Base-by-base conservation (phyloP, 2,113 vertebrate species). In the Channa maculata region DNA sequence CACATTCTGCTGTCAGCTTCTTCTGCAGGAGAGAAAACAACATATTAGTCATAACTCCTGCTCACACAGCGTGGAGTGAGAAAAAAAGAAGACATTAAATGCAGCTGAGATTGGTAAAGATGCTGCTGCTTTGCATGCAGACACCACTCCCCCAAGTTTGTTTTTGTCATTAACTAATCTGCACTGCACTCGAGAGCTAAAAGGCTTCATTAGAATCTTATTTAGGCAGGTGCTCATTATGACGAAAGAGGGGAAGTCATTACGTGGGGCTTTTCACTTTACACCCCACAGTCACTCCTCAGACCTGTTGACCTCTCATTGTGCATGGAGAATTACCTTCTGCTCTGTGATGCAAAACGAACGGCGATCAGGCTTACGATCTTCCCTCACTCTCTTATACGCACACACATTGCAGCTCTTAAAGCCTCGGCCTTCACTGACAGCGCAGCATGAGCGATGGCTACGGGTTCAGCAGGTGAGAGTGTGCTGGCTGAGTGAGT, bases 1-100 rank as follows among this genome's bases (percentile, higher is more conserved):
- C 97, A 3, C 97, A 99, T 90, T 99, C 98, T 48, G 95, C 94
- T 0, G 95, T 97, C 83, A 98, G 96, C 93, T 99, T 98, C 94
- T 97, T 98, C 98, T 99, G 96, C 78, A 43, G 86, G 64, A 76
- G 15, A 88, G 65, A 83, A 79, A 89, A 62, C 69, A 65, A 57
- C 68, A 50, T 0, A 5, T 89, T 77, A 76, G 75, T 79, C 37
- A 37, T 2, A 14, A 45, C 12, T 11, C 24, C 38, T 36, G 34
- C 41, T 15, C 34, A 6, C 15, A 10, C 12, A 12, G 14, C 46
- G 39, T 34, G 5, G 45, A 13, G 13, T 12, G 53, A 46, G 52
- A 51, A 57, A 52, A 41, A 14, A 41, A 4, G 39, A 37, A 6
- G 11, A 43, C 24, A 24, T 24, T 24, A 65, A 53, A 64, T 6